Base-by-base conservation (phyloP, 1,140 invertebrate genomes). In the Reticulitermes speratus region DNA sequence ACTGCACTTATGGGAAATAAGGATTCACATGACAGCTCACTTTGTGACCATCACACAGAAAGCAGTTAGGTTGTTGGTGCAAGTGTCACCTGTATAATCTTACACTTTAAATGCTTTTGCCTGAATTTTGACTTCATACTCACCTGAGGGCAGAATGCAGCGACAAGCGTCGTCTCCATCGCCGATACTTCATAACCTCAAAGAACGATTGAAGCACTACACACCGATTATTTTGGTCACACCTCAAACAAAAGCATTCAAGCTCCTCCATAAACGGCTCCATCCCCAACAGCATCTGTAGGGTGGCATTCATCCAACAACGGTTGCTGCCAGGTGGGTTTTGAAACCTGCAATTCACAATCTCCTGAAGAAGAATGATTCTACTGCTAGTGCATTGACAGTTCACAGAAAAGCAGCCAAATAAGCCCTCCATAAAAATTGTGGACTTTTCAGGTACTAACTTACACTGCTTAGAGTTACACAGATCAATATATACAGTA, bases 291-390 rank as follows among this genome's bases (percentile, higher is more conserved):
- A 86, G 21, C 12, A 52, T 48, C 44, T 86, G 85, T 12, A 86
- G 44, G 12, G 85, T 82, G 23, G 85, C 85, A 12, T 86, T 86
- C 59, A 86, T 81, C 85, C 85, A 86, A 55, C 85, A 86, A 48
- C 30, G 75, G 75, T 86, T 86, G 38, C 38, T 82, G 5, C 85
- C 85, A 7, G 85, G 75, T 44, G 85, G 85, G 32, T 86, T 86
- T 44, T 48, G 75, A 32, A 86, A 82, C 69, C 85, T 86, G 59
- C n/a, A 86, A 69, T 6, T 55, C 52, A 55, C 1, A 55, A 16
- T 55, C 19, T 16, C 14, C 52, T 44, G 45, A 83, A 45, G 11
- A 3, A 7, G 11, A 48, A 48, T 16, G 16, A 48, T 9, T 48
- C 9, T 48, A 48, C 48, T 48, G 11, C 16, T 48, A 16, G 38